Evolutionary conservation across 2,888 invertebrate genomes (phyloP).

Genomic region (Drosophila pegasa): DNA sequence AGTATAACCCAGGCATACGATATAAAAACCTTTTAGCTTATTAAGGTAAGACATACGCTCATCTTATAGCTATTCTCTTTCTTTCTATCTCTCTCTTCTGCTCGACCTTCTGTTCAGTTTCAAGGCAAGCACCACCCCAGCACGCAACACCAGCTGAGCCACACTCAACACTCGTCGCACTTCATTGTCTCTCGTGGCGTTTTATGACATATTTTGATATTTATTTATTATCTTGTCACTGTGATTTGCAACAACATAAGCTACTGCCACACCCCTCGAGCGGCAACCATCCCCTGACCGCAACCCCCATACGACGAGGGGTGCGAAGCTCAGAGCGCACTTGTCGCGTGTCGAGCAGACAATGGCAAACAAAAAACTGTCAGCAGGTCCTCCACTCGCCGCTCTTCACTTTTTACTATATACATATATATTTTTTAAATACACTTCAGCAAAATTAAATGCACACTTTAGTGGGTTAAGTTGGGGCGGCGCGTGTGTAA

Average conservation of each 20-base stretch:
- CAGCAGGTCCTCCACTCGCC: slow-evolving; percentile 68
- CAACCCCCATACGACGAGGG: slow-evolving; percentile 41
- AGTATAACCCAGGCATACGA: too few relatives aligned
- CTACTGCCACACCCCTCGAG: slow-evolving; percentile 57
- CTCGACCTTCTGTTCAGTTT: slow-evolving; percentile 51
- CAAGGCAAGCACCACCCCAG: slow-evolving; percentile 16
- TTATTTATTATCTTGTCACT: slow-evolving; percentile 84
- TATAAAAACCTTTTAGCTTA: too few relatives aligned
- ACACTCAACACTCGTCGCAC: slow-evolving; percentile 3
- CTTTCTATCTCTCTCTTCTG: not conserved
- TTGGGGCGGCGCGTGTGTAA: slow-evolving; percentile 38
- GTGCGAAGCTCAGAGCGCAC: slow-evolving; percentile 48
- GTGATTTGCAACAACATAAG: slow-evolving; percentile 71
- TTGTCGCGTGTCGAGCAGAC: slow-evolving; percentile 63
- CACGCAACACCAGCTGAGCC: not conserved
- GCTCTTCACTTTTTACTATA: slow-evolving; percentile 33
- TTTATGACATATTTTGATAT: slow-evolving; percentile 83
- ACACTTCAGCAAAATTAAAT: slow-evolving; percentile 74
- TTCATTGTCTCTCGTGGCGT: not conserved
- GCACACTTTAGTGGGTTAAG: slow-evolving; percentile 64
- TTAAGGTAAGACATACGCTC: too few relatives aligned
- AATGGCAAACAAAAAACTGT: slow-evolving; percentile 73
- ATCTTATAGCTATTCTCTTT: not conserved
- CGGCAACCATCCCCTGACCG: slow-evolving; percentile 48
- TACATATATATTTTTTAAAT: slow-evolving; percentile 58